phyloP scores from a whole-genome alignment of 2,797 vertebrate species.

The Gallinago nigripennis region DNA sequence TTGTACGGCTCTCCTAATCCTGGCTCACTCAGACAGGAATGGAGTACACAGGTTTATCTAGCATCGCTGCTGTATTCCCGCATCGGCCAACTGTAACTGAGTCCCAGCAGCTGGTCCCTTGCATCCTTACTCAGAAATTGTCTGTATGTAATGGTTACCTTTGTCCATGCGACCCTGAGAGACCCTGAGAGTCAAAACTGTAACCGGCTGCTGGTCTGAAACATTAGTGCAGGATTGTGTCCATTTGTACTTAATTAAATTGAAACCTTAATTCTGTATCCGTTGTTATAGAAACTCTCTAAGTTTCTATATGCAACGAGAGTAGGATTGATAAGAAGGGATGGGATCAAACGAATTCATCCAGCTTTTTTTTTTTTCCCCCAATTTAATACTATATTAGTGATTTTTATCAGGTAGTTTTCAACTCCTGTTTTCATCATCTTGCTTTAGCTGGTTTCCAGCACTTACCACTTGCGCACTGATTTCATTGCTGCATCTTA shows the following conservation, averaged over 20 bases:
- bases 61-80: neutral
- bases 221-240: neutral
- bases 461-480: slow-evolving; percentile 13
- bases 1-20: neutral
- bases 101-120: neutral
- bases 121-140: neutral
- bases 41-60: neutral
- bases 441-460: slow-evolving; percentile 30
- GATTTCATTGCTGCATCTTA: slow-evolving; percentile 61
- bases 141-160: neutral
- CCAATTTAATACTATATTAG: neutral
- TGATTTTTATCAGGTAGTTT: neutral
- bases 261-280: neutral
- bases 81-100: neutral
- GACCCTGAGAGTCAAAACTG: neutral
- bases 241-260: neutral
- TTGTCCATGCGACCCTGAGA: neutral
- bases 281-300: neutral
- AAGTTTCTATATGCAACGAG: neutral
- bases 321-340: neutral
- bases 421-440: neutral
- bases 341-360: neutral
- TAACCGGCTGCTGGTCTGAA: neutral
- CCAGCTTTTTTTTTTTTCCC: neutral
- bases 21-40: neutral